A percentile compares a stretch with the other conserved stretches of the same genome.
Conservation (phyloP, 2,797 vertebrate genomes). For the Poliocrania exsul region DNA sequence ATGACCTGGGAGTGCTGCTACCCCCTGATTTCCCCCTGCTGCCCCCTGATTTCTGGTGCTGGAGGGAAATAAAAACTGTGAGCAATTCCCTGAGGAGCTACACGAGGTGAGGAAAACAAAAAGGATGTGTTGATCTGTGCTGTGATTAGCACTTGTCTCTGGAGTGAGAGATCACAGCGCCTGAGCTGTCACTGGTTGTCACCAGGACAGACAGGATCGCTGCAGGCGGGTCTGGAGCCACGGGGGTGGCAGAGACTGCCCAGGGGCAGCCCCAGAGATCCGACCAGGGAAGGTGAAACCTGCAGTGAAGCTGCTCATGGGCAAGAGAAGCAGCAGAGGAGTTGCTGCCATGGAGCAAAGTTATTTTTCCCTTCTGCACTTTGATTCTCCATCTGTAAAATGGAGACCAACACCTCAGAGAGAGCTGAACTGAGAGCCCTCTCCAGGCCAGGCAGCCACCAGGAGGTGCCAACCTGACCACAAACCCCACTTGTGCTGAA, state of each 20-base stretch:
- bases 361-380: not conserved
- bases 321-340: not conserved
- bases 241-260: accelerated
- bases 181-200: not conserved
- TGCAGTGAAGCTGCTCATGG: not conserved
- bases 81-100: not conserved
- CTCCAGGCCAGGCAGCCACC: not conserved
- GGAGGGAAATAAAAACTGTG: not conserved
- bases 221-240: not conserved
- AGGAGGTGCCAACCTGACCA: not conserved
- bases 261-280: not conserved
- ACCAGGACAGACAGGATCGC: not conserved
- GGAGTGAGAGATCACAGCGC: not conserved
- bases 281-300: not conserved
- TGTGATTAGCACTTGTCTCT: not conserved
- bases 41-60: not conserved
- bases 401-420: accelerated
- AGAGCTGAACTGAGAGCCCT: not conserved
- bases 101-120: not conserved
- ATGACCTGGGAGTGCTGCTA: not conserved
- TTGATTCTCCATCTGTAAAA: not conserved
- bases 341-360: accelerated
- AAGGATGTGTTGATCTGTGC: not conserved
- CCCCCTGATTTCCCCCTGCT: not conserved
- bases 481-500: not conserved